Conservation (phyloP, 1,140 invertebrate species). For the Hycleus cichorii region DNA sequence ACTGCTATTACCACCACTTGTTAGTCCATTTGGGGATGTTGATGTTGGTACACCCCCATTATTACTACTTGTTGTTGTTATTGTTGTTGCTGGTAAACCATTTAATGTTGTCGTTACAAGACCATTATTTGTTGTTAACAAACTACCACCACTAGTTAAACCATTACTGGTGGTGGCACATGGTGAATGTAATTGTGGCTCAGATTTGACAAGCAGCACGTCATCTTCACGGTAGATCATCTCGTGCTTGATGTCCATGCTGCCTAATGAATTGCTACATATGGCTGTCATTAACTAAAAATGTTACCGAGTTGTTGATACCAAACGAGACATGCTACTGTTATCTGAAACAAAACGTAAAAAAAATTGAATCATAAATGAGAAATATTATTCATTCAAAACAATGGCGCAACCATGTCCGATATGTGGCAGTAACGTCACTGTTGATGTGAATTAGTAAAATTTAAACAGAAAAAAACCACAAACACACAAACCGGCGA, state of each 20-base stretch:
- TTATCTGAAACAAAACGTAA: conserved; percentile 26
- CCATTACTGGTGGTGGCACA: conserved; percentile 17
- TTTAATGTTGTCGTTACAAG: conserved; percentile 7
- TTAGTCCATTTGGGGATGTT: conserved; percentile 16
- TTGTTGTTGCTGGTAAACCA: conserved; percentile 12
- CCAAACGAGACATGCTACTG: conserved; percentile 25
- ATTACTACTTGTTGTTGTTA: conserved; percentile 6
- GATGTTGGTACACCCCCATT: conserved; percentile 4
- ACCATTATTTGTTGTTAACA: conserved; percentile 4
- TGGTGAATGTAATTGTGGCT: conserved; percentile 32
- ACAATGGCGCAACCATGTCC: too few species aligned
- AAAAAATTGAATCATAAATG: too few species aligned
- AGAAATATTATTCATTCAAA: too few species aligned
- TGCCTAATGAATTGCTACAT: conserved; percentile 21
- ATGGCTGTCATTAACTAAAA: conserved; percentile 30
- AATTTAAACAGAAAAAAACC: not conserved
- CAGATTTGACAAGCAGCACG: conserved; percentile 37
- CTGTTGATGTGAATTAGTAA: too few species aligned
- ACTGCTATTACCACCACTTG: conserved; percentile 1
- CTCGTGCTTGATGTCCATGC: conserved; percentile 39
- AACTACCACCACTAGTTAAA: conserved; percentile 17
- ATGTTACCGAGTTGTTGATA: conserved; percentile 23
- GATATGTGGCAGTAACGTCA: too few species aligned
- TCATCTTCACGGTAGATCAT: conserved; percentile 37
- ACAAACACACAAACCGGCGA: conserved; percentile 1